Percentiles rank a stretch among this genome's conserved stretches.
Conservation (phyloP, 1,140 invertebrate species). For the Cherax destructor region DNA sequence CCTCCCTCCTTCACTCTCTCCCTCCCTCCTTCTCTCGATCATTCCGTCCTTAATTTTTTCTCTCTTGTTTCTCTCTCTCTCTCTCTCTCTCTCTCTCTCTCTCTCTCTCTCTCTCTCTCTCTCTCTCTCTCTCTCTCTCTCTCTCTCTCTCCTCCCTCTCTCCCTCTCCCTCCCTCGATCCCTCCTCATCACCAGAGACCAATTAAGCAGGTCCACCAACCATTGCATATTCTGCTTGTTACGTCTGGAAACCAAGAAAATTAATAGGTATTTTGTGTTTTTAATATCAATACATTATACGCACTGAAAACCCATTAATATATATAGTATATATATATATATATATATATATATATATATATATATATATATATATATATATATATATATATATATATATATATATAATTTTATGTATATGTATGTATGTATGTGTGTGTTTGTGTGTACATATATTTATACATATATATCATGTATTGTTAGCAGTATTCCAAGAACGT, state of each 20-base stretch:
- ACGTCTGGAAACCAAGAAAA: background rate
- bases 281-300: background rate
- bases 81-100: background rate
- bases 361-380: background rate
- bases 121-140: too few relatives aligned
- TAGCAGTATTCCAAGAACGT: too few relatives aligned
- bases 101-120: too few relatives aligned
- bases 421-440: too few relatives aligned
- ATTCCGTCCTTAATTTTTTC: background rate
- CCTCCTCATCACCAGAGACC: background rate
- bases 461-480: too few relatives aligned
- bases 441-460: too few relatives aligned
- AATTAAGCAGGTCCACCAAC: background rate
- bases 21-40: background rate
- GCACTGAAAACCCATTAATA: background rate
- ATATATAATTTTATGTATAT: background rate
- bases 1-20: background rate
- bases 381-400: background rate
- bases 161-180: background rate
- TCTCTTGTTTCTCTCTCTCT: background rate
- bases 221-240: background rate
- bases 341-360: background rate
- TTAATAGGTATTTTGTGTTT: background rate
- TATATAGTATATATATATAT: background rate
- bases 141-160: background rate